Percentiles rank a stretch among this genome's conserved stretches.
These are phyloP conservation scores for Ptychobarbus kaznakovi DNA, from an alignment of 2,797 vertebrate genomes.

Conservation along the genomic window DNA sequence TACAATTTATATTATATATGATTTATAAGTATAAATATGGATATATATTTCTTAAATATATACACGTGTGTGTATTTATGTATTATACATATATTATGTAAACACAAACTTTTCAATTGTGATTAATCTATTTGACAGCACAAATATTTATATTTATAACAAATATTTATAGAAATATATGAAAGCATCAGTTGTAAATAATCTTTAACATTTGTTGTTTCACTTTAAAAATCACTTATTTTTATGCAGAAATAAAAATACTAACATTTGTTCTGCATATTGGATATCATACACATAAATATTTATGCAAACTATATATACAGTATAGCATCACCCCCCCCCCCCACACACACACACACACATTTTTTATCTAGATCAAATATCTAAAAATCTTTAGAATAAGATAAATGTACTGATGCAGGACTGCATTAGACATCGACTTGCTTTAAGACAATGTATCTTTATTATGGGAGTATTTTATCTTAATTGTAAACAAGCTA, in stretches of 20 bases:
- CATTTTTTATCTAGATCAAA: not conserved
- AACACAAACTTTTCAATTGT: too few species aligned
- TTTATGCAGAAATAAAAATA: not conserved
- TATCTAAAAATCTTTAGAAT: not conserved
- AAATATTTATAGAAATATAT: not conserved
- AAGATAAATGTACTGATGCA: not conserved
- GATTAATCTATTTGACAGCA: too few species aligned
- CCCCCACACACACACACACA: too few species aligned
- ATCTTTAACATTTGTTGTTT: not conserved
- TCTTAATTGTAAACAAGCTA: not conserved
- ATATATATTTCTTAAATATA: too few species aligned
- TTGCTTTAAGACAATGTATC: not conserved
- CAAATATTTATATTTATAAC: not conserved
- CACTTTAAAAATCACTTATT: not conserved
- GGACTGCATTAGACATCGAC: not conserved
- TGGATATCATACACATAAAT: too few species aligned
- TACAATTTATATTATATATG: too few species aligned
- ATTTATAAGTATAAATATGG: too few species aligned
- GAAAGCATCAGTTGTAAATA: too few species aligned
- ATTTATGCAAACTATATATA: too few species aligned
- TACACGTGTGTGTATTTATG: too few species aligned
- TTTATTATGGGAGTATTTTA: not conserved
- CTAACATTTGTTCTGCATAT: too few species aligned
- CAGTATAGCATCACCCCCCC: not conserved
- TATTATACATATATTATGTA: too few species aligned